Conservation (phyloP, 2,888 invertebrate species). For the Xestia c-nigrum region DNA sequence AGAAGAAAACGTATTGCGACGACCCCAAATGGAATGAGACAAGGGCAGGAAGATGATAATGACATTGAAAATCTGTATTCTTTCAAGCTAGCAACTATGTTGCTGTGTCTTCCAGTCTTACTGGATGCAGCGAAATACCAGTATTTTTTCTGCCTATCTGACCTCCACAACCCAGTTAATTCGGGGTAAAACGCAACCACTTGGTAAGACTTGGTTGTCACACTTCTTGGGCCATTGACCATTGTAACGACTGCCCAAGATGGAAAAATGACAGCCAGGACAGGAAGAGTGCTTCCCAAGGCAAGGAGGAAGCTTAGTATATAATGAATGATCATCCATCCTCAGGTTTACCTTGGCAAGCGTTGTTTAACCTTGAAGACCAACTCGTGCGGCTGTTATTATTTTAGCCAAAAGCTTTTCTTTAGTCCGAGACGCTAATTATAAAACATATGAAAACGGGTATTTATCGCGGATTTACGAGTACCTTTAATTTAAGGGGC, state of each 20-base stretch:
- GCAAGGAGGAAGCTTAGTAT: background rate
- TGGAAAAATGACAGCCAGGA: background rate
- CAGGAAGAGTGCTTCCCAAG: background rate
- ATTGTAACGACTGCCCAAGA: background rate
- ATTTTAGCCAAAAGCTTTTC: background rate
- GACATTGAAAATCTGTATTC: background rate
- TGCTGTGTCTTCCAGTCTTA: too few relatives aligned
- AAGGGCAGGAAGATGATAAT: too few relatives aligned
- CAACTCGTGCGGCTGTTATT: background rate
- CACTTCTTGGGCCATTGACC: background rate
- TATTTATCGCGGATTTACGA: too few relatives aligned
- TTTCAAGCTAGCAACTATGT: too few relatives aligned
- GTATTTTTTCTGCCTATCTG: background rate
- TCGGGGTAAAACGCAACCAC: too few relatives aligned
- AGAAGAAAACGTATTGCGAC: too few relatives aligned
- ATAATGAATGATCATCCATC: background rate
- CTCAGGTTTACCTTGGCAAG: background rate
- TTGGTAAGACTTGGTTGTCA: background rate
- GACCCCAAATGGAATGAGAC: too few relatives aligned
- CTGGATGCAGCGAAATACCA: too few relatives aligned
- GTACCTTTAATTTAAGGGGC: too few relatives aligned
- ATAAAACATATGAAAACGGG: too few relatives aligned
- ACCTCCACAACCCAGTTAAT: background rate
- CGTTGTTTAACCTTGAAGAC: background rate
- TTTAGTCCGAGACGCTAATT: too few relatives aligned